These are phyloP conservation scores for Ambastaia sidthimunki DNA, from an alignment of 2,797 vertebrate genomes.

Conservation along the genomic window DNA sequence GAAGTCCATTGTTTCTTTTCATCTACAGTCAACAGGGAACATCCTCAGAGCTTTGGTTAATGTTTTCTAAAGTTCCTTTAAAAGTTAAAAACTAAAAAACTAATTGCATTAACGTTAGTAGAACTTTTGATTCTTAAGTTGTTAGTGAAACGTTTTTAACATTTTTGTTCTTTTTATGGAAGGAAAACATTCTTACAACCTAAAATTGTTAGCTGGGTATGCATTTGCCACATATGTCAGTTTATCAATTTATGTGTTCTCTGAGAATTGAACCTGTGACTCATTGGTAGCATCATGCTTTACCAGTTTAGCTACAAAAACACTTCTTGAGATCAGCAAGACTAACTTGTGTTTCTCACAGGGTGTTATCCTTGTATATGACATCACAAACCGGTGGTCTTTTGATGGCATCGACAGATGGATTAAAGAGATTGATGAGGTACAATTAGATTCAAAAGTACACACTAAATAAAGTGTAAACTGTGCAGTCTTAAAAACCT, in stretches of 20 bases:
- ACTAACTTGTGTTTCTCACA: constrained; percentile 58
- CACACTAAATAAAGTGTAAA: background rate
- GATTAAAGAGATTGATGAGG: constrained; percentile 92
- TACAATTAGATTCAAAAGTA: constrained; percentile 54
- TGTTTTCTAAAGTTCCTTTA: too few species aligned
- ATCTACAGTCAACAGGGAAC: background rate
- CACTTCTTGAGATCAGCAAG: background rate
- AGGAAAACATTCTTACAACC: too few species aligned
- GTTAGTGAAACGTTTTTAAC: too few species aligned
- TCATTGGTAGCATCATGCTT: background rate
- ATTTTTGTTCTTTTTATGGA: too few species aligned
- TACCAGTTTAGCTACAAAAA: background rate
- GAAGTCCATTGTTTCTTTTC: background rate
- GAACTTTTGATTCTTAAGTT: too few species aligned
- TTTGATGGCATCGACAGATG: constrained; percentile 90
- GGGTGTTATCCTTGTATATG: constrained; percentile 86
- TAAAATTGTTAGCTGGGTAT: too few species aligned
- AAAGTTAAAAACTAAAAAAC: too few species aligned
- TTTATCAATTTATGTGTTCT: too few species aligned
- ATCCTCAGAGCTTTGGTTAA: too few species aligned
- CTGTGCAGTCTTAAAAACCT: background rate
- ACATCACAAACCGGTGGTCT: constrained; percentile 89
- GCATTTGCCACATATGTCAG: too few species aligned
- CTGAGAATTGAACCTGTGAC: background rate
- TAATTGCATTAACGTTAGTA: too few species aligned